Base-by-base conservation (phyloP, 1,140 invertebrate species). In the Tetramorium parvispinum region DNA sequence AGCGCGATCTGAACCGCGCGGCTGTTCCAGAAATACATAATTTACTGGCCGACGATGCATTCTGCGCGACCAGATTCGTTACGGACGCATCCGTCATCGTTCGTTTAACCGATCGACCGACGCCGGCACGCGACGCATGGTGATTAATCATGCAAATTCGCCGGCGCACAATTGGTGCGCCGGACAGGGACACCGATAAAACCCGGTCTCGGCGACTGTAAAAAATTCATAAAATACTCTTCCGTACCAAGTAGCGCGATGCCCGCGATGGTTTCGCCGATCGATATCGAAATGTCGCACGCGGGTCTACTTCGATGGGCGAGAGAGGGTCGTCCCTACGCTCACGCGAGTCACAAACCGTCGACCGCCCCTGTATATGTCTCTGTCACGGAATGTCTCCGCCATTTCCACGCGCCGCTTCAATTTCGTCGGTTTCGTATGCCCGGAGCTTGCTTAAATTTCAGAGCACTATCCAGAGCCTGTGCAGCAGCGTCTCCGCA, bases 81-180 rank as follows among this genome's bases (percentile, higher is more conserved):
- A 65, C 65, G 75, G 68, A 18, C 59, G 77, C 78, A 70, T 79
- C 77, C 82, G 82, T 90, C 88, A 83, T 81, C 85, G 86, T 85
- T 89, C 85, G 73, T 89, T 89, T 63, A 83, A 76, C 76, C 68
- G 86, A 90, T 86, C 89, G 53, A 43, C 21, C 83, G 89, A 63
- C 88, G 82, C 89, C 87, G 76, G 77, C 59, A 66, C 83, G 78
- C 89, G 85, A 87, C 87, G 87, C 79, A 59, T 27, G 73, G 79
- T 83, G 89, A 91, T 91, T 91, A 91, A 91, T 91, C 89, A 91
- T 91, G 87, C 46, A 87, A 88, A 91, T 87, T 87, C 85, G 78
- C 49, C 63, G 75, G 51, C 32, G 77, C 77, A 75, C 79, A 79
- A 78, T 59, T 70, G 75, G 65, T 79, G 78, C 37, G 77, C 49